A percentile compares a stretch with the other conserved stretches of the same genome.
Conservation (phyloP, 2,888 invertebrate genomes). For the Oscheius onirici region DNA sequence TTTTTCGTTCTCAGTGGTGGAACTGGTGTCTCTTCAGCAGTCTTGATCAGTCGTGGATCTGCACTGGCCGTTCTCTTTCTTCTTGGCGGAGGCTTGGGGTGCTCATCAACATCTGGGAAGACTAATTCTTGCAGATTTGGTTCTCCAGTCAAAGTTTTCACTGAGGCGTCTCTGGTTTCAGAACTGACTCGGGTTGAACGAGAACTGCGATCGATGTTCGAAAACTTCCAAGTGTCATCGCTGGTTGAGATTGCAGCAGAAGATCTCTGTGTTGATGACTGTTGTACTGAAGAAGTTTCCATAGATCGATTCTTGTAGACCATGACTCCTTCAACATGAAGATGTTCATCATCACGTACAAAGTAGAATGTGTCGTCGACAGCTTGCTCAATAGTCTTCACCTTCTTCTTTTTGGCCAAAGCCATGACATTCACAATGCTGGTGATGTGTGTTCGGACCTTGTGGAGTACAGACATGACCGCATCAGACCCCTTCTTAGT, state of each 20-base stretch:
- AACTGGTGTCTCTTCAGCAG: constrained; percentile 11
- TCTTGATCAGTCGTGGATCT: not conserved
- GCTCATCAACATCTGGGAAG: not conserved
- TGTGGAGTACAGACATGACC: constrained; percentile 60
- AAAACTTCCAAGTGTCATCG: constrained; percentile 34
- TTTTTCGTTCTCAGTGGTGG: constrained; percentile 18
- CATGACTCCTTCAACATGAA: constrained; percentile 32
- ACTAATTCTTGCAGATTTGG: constrained; percentile 6
- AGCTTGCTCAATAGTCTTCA: not conserved
- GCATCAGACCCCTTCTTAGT: constrained; percentile 62
- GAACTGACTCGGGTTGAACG: not conserved
- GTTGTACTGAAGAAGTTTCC: constrained; percentile 22
- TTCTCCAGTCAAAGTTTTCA: constrained; percentile 9
- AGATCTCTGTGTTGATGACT: constrained; percentile 11
- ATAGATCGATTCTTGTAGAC: constrained; percentile 33
- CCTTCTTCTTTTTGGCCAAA: constrained; percentile 34
- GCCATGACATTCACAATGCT: constrained; percentile 50
- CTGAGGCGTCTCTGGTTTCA: not conserved
- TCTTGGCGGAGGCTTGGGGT: constrained; percentile 36
- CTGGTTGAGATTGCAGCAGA: constrained; percentile 25
- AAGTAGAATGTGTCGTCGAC: not conserved
- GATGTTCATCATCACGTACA: not conserved
- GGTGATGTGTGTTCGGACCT: constrained; percentile 53
- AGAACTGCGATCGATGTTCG: constrained; percentile 7
- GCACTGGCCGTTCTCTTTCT: constrained; percentile 21